A percentile compares a stretch with the other conserved stretches of the same genome.
phyloP scores from a whole-genome alignment of 37 sponge, comb jelly and placozoan genomes.

The Axinella damicornis region DNA sequence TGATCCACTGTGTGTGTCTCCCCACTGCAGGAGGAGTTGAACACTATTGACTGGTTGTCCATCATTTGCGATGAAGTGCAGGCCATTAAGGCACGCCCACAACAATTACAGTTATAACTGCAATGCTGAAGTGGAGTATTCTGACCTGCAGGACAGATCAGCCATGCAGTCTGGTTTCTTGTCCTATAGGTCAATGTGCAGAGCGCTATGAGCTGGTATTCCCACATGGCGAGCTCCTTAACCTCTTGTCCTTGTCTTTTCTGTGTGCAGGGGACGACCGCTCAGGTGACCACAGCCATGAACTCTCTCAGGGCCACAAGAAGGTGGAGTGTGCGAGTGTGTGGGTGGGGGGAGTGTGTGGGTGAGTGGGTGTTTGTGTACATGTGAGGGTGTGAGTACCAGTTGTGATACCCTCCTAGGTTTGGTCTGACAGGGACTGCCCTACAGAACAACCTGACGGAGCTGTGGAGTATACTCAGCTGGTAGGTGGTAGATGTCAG shows the following conservation, averaged over 20 bases:
- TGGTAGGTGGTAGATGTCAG: too few species aligned
- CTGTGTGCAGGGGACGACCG: not conserved
- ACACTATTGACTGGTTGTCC: slow-evolving; percentile 53
- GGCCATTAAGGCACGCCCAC: slow-evolving; percentile 9
- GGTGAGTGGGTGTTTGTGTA: not conserved
- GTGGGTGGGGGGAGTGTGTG: not conserved
- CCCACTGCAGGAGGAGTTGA: slow-evolving; percentile 39
- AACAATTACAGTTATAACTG: too few species aligned
- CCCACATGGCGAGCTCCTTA: too few species aligned
- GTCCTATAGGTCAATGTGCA: too few species aligned
- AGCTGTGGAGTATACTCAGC: slow-evolving; percentile 65
- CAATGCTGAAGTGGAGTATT: too few species aligned
- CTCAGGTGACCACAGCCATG: slow-evolving; percentile 45
- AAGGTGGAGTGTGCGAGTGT: slow-evolving; percentile 5
- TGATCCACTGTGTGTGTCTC: too few species aligned
- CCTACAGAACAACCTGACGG: slow-evolving; percentile 55
- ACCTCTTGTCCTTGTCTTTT: too few species aligned
- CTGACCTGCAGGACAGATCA: too few species aligned
- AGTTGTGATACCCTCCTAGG: slow-evolving; percentile 7
- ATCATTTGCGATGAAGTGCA: slow-evolving; percentile 58
- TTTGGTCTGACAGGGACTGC: slow-evolving; percentile 70
- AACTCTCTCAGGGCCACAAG: slow-evolving; percentile 10
- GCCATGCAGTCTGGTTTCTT: too few species aligned
- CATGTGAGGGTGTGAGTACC: not conserved
- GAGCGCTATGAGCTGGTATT: too few species aligned